Base-by-base conservation (phyloP, 2,888 invertebrate genomes). In the Harmothoe impar region DNA sequence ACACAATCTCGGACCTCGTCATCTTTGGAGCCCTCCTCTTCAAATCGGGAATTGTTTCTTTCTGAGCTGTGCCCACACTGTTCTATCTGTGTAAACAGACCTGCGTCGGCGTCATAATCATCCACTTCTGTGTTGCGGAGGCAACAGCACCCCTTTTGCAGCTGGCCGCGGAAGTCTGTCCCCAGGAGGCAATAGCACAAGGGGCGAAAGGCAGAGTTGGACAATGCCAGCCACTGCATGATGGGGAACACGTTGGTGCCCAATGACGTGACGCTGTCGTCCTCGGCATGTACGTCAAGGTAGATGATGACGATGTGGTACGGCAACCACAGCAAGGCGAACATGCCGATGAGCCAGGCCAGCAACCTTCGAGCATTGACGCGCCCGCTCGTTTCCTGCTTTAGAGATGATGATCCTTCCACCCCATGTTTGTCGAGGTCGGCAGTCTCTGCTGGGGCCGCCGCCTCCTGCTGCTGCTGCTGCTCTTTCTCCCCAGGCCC, bases 291-390 rank as follows among this genome's bases (percentile, higher is more conserved):
- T 12, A 86, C 12, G 20, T 86, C 86, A 10, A 86, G 52, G 29
- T 86, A 86, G 56, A 86, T 86, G 86, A 54, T 86, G 25, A 54
- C 52, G 1, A 86, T 29, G 86, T 86, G 86, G 29, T 86, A 86
- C 1, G 86, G 86, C 52, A 86, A 54, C 86, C 86, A 86, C 25
- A 56, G 56, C 52, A 86, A 20, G 17, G 86, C 86, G 23, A 86
- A 86, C 29, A 86, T 86, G 29, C 12, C 86, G 5, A 29, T 25
- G 7, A 86, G 86, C 54, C 54, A 86, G 52, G 23, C 31, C 10
- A 86, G 31, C 86, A 86, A 23, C 12, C n/a, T 51, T 25, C 25
- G 29, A 20, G 56, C 86, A 23, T 54, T 86, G 29, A 20, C 23
- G 12, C 62, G 62, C 7, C n/a, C 15, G 3, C 3, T 3, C 62